These are phyloP conservation scores for Lagopus leucura DNA, from an alignment of 2,113 vertebrate species.

Conservation along the genomic window DNA sequence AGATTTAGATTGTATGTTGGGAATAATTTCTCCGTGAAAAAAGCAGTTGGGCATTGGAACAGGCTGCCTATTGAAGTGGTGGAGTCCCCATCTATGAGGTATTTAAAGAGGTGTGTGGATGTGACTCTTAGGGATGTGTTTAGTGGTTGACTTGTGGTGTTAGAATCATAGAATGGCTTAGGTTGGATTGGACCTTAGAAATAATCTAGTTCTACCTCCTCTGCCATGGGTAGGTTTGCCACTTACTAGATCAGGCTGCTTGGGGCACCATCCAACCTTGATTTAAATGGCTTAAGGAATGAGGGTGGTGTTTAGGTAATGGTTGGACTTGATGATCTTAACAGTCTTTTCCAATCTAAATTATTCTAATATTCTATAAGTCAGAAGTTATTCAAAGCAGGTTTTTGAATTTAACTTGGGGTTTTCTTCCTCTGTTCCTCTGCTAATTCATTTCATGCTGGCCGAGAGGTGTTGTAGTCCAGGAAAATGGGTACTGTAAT, in stretches of 20 bases:
- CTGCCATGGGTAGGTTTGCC: background rate
- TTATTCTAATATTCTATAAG: background rate
- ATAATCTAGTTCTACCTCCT: too few species aligned
- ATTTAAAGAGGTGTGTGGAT: background rate
- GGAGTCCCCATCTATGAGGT: background rate
- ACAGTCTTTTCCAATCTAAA: background rate
- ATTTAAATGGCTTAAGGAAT: background rate
- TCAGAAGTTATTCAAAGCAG: background rate
- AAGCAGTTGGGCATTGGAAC: background rate
- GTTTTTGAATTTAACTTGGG: background rate
- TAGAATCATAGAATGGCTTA: too few species aligned
- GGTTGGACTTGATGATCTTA: background rate
- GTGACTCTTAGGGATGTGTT: background rate
- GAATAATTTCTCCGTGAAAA: background rate
- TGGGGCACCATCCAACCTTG: background rate
- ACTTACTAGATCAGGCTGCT: background rate
- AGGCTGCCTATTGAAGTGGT: background rate
- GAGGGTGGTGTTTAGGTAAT: background rate
- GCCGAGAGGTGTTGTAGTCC: background rate
- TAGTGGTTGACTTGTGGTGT: background rate
- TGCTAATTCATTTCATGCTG: background rate
- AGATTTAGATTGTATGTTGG: background rate
- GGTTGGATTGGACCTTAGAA: too few species aligned
- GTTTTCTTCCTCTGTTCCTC: background rate
- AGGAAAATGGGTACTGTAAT: slow-evolving; percentile 13